phyloP scores from a whole-genome alignment of 2,113 vertebrate species.

The Artemisiospiza belli region DNA sequence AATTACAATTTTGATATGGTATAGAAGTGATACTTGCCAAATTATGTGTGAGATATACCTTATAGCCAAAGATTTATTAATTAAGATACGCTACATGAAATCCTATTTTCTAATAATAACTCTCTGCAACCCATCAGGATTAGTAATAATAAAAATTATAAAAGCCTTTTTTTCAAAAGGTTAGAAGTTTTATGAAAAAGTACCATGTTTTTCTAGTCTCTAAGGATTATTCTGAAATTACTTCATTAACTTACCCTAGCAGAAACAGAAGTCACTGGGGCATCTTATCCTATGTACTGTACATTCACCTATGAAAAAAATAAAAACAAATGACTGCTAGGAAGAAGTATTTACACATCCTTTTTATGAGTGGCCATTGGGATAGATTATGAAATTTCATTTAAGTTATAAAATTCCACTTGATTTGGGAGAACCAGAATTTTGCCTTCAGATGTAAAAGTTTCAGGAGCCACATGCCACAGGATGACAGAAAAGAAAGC shows the following conservation, averaged over 20 bases:
- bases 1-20: neutral
- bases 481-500: neutral
- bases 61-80: neutral
- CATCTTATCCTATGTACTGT: neutral
- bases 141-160: neutral
- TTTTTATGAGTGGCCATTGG: neutral
- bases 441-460: neutral
- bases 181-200: neutral
- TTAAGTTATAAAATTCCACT: neutral
- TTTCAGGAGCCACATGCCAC: neutral
- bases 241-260: neutral
- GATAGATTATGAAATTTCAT: neutral
- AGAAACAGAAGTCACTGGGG: neutral
- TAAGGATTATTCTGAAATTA: neutral
- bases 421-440: neutral
- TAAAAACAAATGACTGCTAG: neutral
- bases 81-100: neutral
- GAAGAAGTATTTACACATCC: neutral
- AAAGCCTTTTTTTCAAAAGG: neutral
- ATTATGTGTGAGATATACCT: neutral
- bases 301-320: neutral
- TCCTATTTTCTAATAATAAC: neutral
- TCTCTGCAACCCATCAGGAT: neutral
- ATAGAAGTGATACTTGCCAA: neutral
- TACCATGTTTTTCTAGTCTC: neutral